Percentiles rank a stretch among this genome's conserved stretches.
phyloP scores from a whole-genome alignment of 2,888 invertebrate genomes.

The Syritta pipiens region DNA sequence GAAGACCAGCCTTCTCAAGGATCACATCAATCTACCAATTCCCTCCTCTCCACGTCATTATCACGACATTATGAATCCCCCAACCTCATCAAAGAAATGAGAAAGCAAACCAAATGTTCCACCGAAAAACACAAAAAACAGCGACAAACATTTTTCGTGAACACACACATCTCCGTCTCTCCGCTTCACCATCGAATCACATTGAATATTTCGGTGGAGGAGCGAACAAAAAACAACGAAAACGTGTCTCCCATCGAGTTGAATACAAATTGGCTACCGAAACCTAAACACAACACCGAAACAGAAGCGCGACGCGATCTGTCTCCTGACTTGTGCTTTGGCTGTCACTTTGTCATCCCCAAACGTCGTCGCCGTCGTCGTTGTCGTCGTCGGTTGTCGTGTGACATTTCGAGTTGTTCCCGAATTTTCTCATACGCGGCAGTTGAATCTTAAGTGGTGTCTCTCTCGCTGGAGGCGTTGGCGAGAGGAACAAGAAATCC shows the following conservation, averaged over 20 bases:
- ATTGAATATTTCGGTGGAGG: conserved; percentile 20
- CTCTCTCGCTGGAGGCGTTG: conserved; percentile 4
- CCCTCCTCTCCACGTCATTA: no score
- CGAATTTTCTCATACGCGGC: conserved; percentile 65
- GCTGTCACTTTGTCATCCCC: conserved; percentile 65
- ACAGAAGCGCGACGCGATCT: conserved; percentile 37
- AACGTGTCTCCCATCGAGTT: conserved; percentile 64
- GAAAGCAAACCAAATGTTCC: conserved; percentile 34
- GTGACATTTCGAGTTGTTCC: conserved; percentile 65
- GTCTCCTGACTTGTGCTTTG: conserved; percentile 54
- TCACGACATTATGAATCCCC: conserved; percentile 25
- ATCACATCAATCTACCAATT: no score
- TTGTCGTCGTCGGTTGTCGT: conserved; percentile 45
- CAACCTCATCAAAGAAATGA: conserved; percentile 12
- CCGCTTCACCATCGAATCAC: conserved; percentile 30
- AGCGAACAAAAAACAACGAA: conserved; percentile 62
- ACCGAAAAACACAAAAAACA: conserved; percentile 23
- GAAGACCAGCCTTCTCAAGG: no score
- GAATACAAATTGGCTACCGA: conserved; percentile 68
- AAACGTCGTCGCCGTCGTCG: conserved; percentile 25
- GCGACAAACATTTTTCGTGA: conserved; percentile 61
- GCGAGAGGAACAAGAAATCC: conserved; percentile 10
- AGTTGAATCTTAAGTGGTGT: conserved; percentile 59
- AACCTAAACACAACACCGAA: conserved; percentile 19
- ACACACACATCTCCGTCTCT: conserved; percentile 13